These are phyloP conservation scores for Drosophila ercepeae DNA, from an alignment of 1,140 invertebrate species.

Conservation along the genomic window DNA sequence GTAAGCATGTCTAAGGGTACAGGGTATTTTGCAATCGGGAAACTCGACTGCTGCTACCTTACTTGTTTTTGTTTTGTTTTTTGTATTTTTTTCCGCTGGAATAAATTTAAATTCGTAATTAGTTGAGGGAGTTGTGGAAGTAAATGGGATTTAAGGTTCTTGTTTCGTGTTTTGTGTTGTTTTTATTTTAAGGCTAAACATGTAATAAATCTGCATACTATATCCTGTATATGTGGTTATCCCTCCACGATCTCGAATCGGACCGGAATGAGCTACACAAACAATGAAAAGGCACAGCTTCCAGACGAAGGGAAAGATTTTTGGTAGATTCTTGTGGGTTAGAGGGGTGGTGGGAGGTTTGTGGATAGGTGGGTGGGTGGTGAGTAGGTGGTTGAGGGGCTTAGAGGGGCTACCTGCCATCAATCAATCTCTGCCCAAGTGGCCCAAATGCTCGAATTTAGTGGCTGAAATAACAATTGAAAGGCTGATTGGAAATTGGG, in stretches of 20 bases:
- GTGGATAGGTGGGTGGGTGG: neutral
- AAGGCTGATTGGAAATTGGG: slow-evolving; percentile 37
- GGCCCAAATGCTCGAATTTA: slow-evolving; percentile 40
- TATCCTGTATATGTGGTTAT: slow-evolving; percentile 13
- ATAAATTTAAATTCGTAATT: slow-evolving; percentile 57
- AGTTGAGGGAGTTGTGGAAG: slow-evolving; percentile 49
- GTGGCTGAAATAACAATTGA: slow-evolving; percentile 55
- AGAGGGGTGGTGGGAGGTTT: too few species aligned
- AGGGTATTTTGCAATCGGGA: too few species aligned
- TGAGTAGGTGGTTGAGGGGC: too few species aligned
- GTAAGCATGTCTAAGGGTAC: too few species aligned
- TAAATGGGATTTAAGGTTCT: slow-evolving; percentile 46
- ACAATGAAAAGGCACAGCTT: slow-evolving; percentile 6
- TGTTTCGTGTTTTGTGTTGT: slow-evolving; percentile 1
- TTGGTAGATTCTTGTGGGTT: too few species aligned
- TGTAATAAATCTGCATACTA: slow-evolving; percentile 54
- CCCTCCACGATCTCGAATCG: slow-evolving; percentile 26
- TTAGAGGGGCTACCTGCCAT: slow-evolving; percentile 44
- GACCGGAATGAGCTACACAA: slow-evolving; percentile 35
- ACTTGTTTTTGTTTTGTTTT: slow-evolving; percentile 6
- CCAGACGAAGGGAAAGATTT: slow-evolving; percentile 1
- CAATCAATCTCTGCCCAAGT: slow-evolving; percentile 46
- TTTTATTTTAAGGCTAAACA: slow-evolving; percentile 22
- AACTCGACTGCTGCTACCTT: too few species aligned
- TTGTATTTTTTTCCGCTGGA: slow-evolving; percentile 10